Evolutionary conservation across 2,888 invertebrate genomes (phyloP), one percentile per base, ranked within the genome.

Genomic region (Eulithis testata): DNA sequence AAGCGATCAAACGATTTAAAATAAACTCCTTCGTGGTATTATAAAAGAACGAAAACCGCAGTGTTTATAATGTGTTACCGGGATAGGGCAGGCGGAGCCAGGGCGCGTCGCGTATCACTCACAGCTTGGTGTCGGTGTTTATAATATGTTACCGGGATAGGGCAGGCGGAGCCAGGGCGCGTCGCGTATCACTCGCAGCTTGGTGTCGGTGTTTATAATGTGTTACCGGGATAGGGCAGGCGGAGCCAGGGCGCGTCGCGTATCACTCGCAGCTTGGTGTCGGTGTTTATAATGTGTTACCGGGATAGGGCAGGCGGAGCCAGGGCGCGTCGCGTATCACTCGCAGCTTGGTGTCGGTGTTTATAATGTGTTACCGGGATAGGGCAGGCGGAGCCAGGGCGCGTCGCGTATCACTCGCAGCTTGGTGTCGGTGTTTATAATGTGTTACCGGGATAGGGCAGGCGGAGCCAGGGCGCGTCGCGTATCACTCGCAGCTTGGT

Each of bases 201-300:
- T 96, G 8, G n/a, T n/a, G n/a, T n/a, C n/a, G n/a, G 31, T 31
- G 31, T 31, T 31, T 1, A 6, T 2, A 1, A 31, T 1, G 40
- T 11, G 21, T 36, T 44, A 65, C 65, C 65, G 4, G 66, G 59
- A 44, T 62, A 66, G 11, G 66, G 66, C 58, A 66, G 11, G 12
- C 66, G 66, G 50, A 97, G 96, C 97, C 97, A 97, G 0, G 96
- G 95, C 1, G 97, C 95, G 74, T 95, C 94, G n/a, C 93, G 88
- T 14, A 97, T 90, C 60, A 97, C 95, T 70, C 94, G 94, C 3
- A 95, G 79, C 76, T 96, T 96, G 8, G n/a, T n/a, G n/a, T n/a
- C n/a, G n/a, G 31, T 31, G 31, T 31, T 31, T 1, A 6, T 2
- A 1, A 31, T 1, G 40, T 11, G 21, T 36, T 44, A 65, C 65